Percentiles rank a stretch among this genome's conserved stretches.
Evolutionary conservation across 2,113 vertebrate species (phyloP).

Genomic region (Thalassarche chlororhynchos): DNA sequence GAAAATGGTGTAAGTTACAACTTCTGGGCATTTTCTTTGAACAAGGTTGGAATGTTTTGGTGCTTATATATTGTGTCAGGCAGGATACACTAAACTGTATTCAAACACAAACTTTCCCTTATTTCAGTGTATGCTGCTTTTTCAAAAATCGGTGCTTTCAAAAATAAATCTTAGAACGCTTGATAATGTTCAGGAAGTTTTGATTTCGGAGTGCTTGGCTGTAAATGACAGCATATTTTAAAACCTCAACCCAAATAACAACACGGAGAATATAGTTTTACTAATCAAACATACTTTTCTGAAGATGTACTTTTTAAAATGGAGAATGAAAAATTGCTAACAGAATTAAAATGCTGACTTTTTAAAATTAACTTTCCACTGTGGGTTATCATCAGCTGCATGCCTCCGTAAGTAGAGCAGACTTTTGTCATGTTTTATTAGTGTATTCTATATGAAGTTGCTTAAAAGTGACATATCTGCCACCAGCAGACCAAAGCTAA

Average conservation of each 20-base stretch:
- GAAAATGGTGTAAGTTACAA: background rate
- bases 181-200: background rate
- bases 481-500: constrained; percentile 12
- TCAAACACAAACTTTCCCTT: background rate
- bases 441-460: background rate
- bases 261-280: background rate
- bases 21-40: background rate
- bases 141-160: background rate
- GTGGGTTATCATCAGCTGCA: background rate
- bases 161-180: background rate
- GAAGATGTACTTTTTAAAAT: background rate
- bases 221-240: background rate
- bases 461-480: constrained; percentile 18
- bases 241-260: background rate
- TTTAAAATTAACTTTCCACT: background rate
- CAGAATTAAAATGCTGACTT: background rate
- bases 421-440: constrained; percentile 29
- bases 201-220: background rate
- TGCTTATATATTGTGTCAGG: background rate
- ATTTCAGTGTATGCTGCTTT: background rate
- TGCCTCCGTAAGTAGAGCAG: background rate
- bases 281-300: background rate
- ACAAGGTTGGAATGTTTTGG: background rate
- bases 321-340: background rate
- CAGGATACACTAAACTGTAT: background rate